Evolutionary conservation across 2,797 vertebrate genomes (phyloP), one percentile per base, ranked within the genome.

Genomic region (Chloroceryle inda): DNA sequence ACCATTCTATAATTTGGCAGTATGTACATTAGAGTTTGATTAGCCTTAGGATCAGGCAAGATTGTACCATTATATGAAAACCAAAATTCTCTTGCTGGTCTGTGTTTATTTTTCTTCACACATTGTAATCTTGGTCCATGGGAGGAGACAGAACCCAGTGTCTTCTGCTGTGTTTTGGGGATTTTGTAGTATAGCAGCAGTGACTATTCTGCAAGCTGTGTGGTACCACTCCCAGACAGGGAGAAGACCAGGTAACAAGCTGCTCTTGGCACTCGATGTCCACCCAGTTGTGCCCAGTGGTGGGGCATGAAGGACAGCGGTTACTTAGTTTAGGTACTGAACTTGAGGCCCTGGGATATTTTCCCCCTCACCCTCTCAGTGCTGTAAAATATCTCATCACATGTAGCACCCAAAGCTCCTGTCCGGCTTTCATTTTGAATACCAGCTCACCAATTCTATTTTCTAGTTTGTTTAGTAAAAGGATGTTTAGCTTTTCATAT

Each of bases 401-500:
- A 4, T 47, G 9, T 45, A 24, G 42, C 47, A 55, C 13, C 52
- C 42, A 24, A 13, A 26, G 23, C 44, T 52, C 52, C 44, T 29
- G 10, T 19, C 8, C 7, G 24, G 44, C 18, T 42, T 52, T 66
- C 17, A 12, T 55, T 59, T 42, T 58, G 26, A 52, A 5, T 53
- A 40, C 20, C 40, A 29, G 7, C 14, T 82, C 22, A 42, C 16
- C 15, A 6, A n/a, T 55, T 69, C 1, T 3, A 24, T 17, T 47
- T 68, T 76, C 53, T 19, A 21, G 52, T 94, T 88, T 67, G 29
- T 69, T 82, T 42, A 42, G 24, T 66, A 53, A 64, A 89, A 90
- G 38, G 47, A 62, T 78, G 80, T 73, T 67, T 80, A 71, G 38
- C 11, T 90, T 90, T 96, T 91, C 59, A 72, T 86, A 66, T 75